These are phyloP conservation scores for Semotilus atromaculatus DNA, from an alignment of 2,797 vertebrate genomes.

Conservation along the genomic window DNA sequence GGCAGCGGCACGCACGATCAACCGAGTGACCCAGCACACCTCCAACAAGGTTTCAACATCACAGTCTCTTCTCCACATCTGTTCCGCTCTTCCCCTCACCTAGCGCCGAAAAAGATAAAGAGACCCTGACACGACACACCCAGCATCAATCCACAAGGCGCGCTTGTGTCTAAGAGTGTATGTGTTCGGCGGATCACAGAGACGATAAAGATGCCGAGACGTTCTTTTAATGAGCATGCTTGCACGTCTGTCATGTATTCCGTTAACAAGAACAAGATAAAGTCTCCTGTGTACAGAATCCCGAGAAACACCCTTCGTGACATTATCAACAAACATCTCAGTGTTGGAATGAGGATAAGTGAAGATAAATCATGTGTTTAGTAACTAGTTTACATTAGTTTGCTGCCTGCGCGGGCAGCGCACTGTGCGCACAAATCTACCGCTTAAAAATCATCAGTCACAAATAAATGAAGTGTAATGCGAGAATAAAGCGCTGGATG, in stretches of 20 bases:
- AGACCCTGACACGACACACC: conserved; percentile 42
- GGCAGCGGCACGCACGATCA: conserved; percentile 57
- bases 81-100: conserved; percentile 28
- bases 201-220: conserved; percentile 34
- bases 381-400: conserved; percentile 9
- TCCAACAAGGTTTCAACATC: conserved; percentile 55
- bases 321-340: conserved; percentile 16
- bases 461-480: conserved; percentile 33
- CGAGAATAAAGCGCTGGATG: conserved; percentile 16
- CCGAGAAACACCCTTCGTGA: neutral
- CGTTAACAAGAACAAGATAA: conserved; percentile 6
- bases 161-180: neutral
- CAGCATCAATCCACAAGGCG: conserved; percentile 14
- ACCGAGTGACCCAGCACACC: conserved; percentile 55
- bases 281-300: conserved; percentile 3
- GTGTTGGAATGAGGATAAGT: conserved; percentile 24
- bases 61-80: conserved; percentile 38
- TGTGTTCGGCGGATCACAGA: conserved; percentile 26
- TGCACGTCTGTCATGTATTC: conserved; percentile 27
- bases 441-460: neutral
- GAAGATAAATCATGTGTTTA: conserved; percentile 12
- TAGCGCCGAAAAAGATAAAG: conserved; percentile 9
- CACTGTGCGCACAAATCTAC: neutral
- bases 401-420: no score
- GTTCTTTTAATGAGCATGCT: conserved; percentile 13